Base-by-base conservation (phyloP, 2,113 vertebrate genomes). In the Rattus norvegicus region DNA sequence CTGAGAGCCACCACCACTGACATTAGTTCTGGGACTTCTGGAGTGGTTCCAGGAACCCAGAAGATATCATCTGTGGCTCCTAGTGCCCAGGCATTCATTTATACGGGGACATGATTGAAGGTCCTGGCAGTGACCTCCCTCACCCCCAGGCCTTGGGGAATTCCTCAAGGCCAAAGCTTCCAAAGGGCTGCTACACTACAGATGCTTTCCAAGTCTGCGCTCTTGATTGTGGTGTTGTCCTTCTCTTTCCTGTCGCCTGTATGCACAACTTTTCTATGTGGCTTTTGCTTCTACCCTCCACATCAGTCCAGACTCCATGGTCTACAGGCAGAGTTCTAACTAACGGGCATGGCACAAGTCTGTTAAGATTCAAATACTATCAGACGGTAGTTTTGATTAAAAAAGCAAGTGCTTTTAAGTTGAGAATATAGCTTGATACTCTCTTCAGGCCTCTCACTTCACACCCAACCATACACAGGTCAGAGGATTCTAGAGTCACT, bases 391-490 rank as follows among this genome's bases (percentile, higher is more conserved):
- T 90, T 89, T 94, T 92, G 97, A 96, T 95, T 96, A 89, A 86
- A 94, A 93, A 97, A 87, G 70, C 28, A 95, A 91, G 61, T 56
- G 87, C 39, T 97, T 96, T 91, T 79, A 96, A 95, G 93, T 54
- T 93, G 65, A 96, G 65, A 76, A 56, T 92, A 73, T 39, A 75
- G 56, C 47, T 93, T 59, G 81, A 52, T 83, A 80, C 12, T 75
- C 49, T 84, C 92, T 91, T 70, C 73, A 72, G 69, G 94, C 81
- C 67, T 92, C 61, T 88, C 47, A 86, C 59, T 96, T 95, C 43
- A 39, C 52, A 91, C 56, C 63, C 89, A 86, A 87, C 86, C 65
- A 87, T 59, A 93, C 76, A 91, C 49, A 96, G 94, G 54, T 93
- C 94, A 95, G 69, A 95, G 90, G 89, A 56, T 14, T 24, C 83